Conservation (phyloP, 2,797 vertebrate species). For the Coreius guichenoti region DNA sequence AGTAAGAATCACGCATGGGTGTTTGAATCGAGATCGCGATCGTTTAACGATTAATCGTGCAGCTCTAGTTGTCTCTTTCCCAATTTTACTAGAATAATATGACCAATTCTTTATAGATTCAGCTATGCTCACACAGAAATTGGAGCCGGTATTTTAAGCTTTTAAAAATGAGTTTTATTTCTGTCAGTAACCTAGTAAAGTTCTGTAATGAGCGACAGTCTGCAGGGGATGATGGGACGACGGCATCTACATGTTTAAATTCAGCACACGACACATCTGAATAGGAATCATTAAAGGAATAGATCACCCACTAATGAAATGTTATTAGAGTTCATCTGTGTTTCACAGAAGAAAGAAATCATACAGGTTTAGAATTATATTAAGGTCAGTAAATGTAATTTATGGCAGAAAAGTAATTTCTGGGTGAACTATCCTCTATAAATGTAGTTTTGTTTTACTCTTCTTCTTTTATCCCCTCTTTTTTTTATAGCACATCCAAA, state of each 20-base stretch:
- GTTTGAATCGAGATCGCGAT: too few species aligned
- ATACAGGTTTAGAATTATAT: neutral
- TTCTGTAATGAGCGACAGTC: neutral
- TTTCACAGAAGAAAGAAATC: neutral
- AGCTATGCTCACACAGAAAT: neutral
- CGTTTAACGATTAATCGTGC: neutral
- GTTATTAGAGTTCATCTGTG: neutral
- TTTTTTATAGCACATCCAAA: neutral
- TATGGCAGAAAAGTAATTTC: neutral
- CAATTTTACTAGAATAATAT: neutral
- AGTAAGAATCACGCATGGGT: too few species aligned
- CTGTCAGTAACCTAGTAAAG: constrained; percentile 19
- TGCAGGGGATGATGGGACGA: neutral
- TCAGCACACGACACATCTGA: neutral
- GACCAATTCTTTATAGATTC: constrained; percentile 3
- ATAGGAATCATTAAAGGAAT: neutral
- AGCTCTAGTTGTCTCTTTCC: neutral
- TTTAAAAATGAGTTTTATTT: constrained; percentile 26
- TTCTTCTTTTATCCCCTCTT: neutral
- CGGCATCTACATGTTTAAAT: constrained; percentile 6
- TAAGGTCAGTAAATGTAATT: neutral
- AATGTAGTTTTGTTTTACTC: neutral
- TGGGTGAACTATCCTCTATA: neutral
- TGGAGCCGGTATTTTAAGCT: neutral
- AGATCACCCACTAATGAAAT: neutral